Evolutionary conservation across 1,140 invertebrate species (phyloP), one percentile per base, ranked within the genome.

Genomic region (Meloidogyne exigua): DNA sequence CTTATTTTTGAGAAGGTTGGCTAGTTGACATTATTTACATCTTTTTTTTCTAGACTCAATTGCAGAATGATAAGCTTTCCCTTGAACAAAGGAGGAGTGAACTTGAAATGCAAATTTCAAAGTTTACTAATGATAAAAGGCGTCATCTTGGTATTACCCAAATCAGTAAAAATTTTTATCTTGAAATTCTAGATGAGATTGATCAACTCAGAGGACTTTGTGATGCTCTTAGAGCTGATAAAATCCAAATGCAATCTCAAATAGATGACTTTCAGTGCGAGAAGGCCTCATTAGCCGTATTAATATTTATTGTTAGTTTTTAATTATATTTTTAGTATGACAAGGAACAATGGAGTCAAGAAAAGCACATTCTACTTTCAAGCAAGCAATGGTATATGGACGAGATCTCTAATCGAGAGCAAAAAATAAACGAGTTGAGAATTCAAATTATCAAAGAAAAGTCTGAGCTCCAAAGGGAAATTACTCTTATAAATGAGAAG

Each of bases 311-410:
- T 18, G n/a, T 21, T 5, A n/a, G 12, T 69, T 18, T 25, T 67
- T 12, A 18, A 67, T 26, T 62, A 0, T 15, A 67, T 21, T n/a
- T 77, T 36, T 21, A 77, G 70, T 78, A 78, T 76, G 76, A 78
- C 65, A 78, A 78, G 36, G 76, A 78, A 28, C 76, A 68, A 36
- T 78, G 71, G 76, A 68, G 25, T 4, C 76, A 68, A 1, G 76
- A 78, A 28, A 78, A 78, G 23, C 75, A 78, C 1, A 78, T 78
- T 39, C 23, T 78, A 25, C 44, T 78, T 21, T 32, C 21, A 39
- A 68, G 76, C 13, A 78, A 78, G n/a, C 76, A 78, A 25, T 78
- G 76, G 76, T 78, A 72, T 44, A 78, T 78, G 66, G 44, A 78
- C 64, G 76, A 78, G 62, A 78, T 78, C 23, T 36, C 62, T 28